Conservation (phyloP, 2,797 vertebrate genomes). For the Poeciliopsis presidionis region DNA sequence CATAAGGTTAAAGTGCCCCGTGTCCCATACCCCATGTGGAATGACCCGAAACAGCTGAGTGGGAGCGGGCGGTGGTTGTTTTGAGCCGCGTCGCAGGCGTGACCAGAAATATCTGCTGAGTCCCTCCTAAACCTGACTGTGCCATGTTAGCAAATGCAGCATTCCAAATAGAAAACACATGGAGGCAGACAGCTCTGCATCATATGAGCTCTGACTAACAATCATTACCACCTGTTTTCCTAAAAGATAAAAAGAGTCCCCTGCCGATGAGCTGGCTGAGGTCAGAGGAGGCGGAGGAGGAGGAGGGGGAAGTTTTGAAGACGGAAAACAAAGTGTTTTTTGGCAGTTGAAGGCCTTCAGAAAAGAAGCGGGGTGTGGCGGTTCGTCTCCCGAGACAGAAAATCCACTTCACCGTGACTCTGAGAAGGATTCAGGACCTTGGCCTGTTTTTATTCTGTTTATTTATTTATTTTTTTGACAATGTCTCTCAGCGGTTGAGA, state of each 20-base stretch:
- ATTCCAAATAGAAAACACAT: slow-evolving; percentile 77
- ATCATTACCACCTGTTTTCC: slow-evolving; percentile 78
- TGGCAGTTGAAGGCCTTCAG: slow-evolving; percentile 37
- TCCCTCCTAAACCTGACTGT: slow-evolving; percentile 76
- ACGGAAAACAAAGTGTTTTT: slow-evolving; percentile 33
- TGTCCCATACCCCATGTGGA: slow-evolving; percentile 66
- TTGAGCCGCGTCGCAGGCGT: slow-evolving; percentile 57
- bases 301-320: slow-evolving; percentile 10
- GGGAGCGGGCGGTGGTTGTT: slow-evolving; percentile 76
- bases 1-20: slow-evolving; percentile 69
- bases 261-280: slow-evolving; percentile 53
- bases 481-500: slow-evolving; percentile 61
- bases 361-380: slow-evolving; percentile 52
- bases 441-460: slow-evolving; percentile 27
- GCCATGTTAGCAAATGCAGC: slow-evolving; percentile 71
- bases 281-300: slow-evolving; percentile 31
- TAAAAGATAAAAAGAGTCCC: slow-evolving; percentile 62
- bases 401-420: slow-evolving; percentile 49
- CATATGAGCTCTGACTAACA: slow-evolving; percentile 59
- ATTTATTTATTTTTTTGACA: slow-evolving; percentile 16
- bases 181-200: slow-evolving; percentile 49
- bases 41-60: slow-evolving; percentile 82
- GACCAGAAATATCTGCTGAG: slow-evolving; percentile 79
- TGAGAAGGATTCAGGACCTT: slow-evolving; percentile 36
- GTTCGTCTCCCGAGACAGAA: slow-evolving; percentile 38